Conservation (phyloP, 2,888 invertebrate species). For the Lepidochrysops patricia region DNA sequence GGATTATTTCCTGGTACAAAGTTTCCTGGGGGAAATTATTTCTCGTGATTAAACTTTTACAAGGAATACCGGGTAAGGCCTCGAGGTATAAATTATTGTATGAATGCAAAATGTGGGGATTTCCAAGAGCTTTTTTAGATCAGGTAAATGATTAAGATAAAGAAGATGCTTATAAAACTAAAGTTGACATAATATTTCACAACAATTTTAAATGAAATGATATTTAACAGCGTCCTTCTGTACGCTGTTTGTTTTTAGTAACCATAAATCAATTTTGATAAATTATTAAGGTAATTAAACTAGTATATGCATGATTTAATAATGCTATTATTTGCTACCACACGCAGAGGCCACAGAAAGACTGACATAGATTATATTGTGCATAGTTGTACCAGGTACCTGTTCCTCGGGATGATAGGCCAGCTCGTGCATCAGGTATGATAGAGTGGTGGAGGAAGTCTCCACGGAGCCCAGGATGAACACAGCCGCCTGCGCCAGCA, state of each 20-base stretch:
- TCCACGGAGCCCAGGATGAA: conserved; percentile 55
- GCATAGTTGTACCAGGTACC: conserved; percentile 30
- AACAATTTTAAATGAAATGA: not conserved
- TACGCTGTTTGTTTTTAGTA: too few relatives aligned
- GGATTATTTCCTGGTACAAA: conserved; percentile 42
- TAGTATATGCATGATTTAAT: too few relatives aligned
- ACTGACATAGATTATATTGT: too few relatives aligned
- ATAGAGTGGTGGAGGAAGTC: conserved; percentile 47
- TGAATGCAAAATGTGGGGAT: not conserved
- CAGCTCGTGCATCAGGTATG: conserved; percentile 44
- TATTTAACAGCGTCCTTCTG: too few relatives aligned
- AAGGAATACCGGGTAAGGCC: not conserved
- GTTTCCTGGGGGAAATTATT: conserved; percentile 37
- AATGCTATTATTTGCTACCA: too few relatives aligned
- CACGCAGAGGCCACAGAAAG: too few relatives aligned
- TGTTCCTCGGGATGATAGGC: conserved; percentile 48
- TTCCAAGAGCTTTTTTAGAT: not conserved
- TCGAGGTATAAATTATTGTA: too few relatives aligned
- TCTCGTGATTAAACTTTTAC: not conserved
- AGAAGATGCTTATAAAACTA: not conserved
- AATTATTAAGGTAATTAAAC: too few relatives aligned
- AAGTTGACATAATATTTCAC: not conserved
- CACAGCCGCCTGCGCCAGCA: conserved; percentile 54
- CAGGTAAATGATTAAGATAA: not conserved
- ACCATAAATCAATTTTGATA: too few relatives aligned